These are phyloP conservation scores for Palythoa grandiflora DNA, from an alignment of 92 coral and sea anemone genomes.

Conservation along the genomic window DNA sequence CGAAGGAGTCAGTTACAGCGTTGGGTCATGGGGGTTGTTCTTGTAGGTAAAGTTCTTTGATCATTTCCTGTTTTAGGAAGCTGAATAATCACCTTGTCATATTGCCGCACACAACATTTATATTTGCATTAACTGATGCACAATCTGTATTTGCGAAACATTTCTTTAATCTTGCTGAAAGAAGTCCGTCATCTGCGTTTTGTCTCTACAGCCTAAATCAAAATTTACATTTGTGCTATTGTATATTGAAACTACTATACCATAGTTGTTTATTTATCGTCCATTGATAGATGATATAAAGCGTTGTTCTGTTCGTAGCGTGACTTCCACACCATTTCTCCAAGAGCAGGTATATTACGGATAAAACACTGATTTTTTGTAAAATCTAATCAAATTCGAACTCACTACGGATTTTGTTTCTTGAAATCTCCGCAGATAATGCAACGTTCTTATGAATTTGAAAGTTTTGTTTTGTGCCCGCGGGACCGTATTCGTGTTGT, in stretches of 20 bases:
- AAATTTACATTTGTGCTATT: slow-evolving; percentile 9
- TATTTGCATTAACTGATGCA: not conserved
- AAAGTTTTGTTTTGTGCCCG: slow-evolving; percentile 43
- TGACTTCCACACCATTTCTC: slow-evolving; percentile 31
- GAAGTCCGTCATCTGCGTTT: not conserved
- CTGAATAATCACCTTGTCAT: not conserved
- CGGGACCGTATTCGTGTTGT: slow-evolving; percentile 41
- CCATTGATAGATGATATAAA: slow-evolving; percentile 42
- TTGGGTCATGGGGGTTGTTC: slow-evolving; percentile 37
- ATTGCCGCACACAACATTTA: not conserved
- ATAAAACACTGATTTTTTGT: not conserved
- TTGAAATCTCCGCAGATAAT: not conserved
- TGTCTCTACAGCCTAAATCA: not conserved
- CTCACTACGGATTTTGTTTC: not conserved
- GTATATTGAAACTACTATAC: not conserved
- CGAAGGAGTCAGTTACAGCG: not conserved
- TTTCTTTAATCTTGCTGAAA: not conserved
- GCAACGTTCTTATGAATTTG: slow-evolving; percentile 33
- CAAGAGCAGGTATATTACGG: not conserved
- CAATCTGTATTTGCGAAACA: not conserved
- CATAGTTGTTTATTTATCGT: slow-evolving; percentile 37
- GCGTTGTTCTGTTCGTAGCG: slow-evolving; percentile 47
- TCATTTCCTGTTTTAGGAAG: slow-evolving; percentile 40
- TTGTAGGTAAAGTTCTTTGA: slow-evolving; percentile 14
- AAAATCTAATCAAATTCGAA: not conserved